phyloP scores from a whole-genome alignment of 2,797 vertebrate species.

The Sebastolobus alascanus region DNA sequence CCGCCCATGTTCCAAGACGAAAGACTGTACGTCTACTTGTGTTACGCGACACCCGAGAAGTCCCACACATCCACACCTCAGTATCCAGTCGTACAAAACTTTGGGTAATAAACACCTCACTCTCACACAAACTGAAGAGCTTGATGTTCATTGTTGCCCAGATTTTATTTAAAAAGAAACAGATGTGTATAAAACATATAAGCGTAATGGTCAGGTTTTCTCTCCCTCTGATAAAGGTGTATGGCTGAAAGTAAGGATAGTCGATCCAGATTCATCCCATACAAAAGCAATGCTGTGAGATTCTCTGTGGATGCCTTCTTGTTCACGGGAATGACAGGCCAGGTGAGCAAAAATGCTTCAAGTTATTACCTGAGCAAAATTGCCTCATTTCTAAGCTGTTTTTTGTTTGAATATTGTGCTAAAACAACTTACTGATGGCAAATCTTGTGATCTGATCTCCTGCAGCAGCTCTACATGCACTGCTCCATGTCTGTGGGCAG shows the following conservation, averaged over 20 bases:
- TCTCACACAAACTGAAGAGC: background rate
- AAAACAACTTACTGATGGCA: background rate
- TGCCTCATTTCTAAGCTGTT: background rate
- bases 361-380: background rate
- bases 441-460: background rate
- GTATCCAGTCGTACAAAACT: constrained; percentile 76
- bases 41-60: constrained; percentile 69
- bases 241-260: constrained; percentile 75
- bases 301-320: constrained; percentile 82
- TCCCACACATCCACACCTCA: constrained; percentile 65
- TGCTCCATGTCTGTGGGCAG: constrained; percentile 74
- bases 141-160: background rate
- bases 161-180: background rate
- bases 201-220: background rate
- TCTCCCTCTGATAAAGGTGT: constrained; percentile 69
- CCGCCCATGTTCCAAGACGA: constrained; percentile 33
- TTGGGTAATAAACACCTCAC: constrained; percentile 70
- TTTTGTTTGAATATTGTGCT: background rate
- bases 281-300: constrained; percentile 69
- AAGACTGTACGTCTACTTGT: constrained; percentile 78
- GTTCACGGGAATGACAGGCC: constrained; percentile 63
- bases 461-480: constrained; percentile 82
- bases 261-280: constrained; percentile 75
- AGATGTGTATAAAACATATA: background rate
- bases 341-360: constrained; percentile 58